Evolutionary conservation across 2,797 vertebrate genomes (phyloP).

Genomic region (Lepidocolaptes lacrymiger): DNA sequence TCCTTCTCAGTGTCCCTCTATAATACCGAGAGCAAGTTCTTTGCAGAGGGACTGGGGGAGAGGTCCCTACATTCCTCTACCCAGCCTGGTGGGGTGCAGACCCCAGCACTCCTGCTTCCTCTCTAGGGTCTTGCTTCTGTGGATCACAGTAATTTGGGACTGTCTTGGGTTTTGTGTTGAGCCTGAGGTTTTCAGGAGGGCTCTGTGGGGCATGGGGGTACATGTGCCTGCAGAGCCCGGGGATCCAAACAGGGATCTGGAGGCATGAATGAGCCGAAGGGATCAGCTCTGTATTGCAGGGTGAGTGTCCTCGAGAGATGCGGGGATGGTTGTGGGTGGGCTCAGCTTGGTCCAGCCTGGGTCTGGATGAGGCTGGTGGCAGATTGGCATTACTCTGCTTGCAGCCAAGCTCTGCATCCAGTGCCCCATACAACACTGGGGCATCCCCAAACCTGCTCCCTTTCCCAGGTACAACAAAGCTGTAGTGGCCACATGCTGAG

Average conservation of each 20-base stretch:
- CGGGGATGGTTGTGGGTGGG: not conserved
- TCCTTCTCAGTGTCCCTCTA: not conserved
- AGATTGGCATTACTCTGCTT: not conserved
- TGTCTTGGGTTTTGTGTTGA: not conserved
- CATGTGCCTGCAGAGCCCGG: not conserved
- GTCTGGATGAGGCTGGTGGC: not conserved
- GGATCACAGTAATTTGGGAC: not conserved
- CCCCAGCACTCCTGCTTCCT: not conserved
- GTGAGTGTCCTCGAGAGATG: not conserved
- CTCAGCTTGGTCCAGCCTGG: not conserved
- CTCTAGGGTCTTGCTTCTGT: not conserved
- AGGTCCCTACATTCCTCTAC: not conserved
- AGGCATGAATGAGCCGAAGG: rapidly evolving
- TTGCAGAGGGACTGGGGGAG: not conserved
- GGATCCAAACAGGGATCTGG: not conserved
- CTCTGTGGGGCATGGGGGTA: too few relatives aligned
- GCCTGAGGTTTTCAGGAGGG: not conserved
- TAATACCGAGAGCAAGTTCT: not conserved
- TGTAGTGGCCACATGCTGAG: rapidly evolving
- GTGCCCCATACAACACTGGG: not conserved
- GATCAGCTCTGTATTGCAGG: not conserved
- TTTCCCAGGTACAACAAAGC: not conserved
- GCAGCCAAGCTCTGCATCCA: not conserved
- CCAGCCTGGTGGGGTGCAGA: rapidly evolving
- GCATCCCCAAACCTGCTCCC: not conserved